Percentiles rank a stretch among this genome's conserved stretches.
These are phyloP conservation scores for Phaetusa simplex DNA, from an alignment of 2,113 vertebrate species.

Conservation along the genomic window DNA sequence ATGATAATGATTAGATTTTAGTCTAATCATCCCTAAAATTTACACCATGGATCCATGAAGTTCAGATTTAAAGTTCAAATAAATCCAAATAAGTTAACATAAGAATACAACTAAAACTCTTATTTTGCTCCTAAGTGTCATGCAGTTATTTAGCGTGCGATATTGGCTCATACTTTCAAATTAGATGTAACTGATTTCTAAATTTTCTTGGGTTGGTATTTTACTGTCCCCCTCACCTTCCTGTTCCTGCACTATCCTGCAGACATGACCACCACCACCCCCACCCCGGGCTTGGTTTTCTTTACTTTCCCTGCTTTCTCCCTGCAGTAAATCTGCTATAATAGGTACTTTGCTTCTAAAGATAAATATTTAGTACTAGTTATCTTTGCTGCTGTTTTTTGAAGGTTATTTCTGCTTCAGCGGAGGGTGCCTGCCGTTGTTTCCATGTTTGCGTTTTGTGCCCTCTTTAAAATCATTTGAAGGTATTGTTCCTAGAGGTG, in stretches of 20 bases:
- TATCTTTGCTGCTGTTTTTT: not conserved
- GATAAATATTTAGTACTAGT: not conserved
- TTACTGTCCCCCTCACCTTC: not conserved
- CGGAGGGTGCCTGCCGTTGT: not conserved
- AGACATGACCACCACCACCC: not conserved
- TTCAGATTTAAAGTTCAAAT: not conserved
- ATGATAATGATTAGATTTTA: not conserved
- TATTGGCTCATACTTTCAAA: not conserved
- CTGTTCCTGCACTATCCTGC: not conserved
- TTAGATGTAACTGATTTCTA: not conserved
- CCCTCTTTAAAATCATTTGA: not conserved
- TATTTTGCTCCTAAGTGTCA: not conserved
- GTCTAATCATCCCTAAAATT: not conserved
- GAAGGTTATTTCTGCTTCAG: not conserved
- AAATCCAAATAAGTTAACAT: not conserved
- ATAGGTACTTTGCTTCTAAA: not conserved
- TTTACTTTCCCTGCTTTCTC: not conserved
- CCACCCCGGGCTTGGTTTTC: not conserved
- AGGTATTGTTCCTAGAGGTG: not conserved
- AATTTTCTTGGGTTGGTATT: accelerated
- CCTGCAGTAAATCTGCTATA: not conserved
- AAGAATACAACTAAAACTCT: not conserved
- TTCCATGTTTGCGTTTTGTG: not conserved
- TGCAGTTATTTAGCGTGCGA: not conserved
- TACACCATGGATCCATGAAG: not conserved